Conservation (phyloP, 2,113 vertebrate species). For the Marcusenius ussheri region DNA sequence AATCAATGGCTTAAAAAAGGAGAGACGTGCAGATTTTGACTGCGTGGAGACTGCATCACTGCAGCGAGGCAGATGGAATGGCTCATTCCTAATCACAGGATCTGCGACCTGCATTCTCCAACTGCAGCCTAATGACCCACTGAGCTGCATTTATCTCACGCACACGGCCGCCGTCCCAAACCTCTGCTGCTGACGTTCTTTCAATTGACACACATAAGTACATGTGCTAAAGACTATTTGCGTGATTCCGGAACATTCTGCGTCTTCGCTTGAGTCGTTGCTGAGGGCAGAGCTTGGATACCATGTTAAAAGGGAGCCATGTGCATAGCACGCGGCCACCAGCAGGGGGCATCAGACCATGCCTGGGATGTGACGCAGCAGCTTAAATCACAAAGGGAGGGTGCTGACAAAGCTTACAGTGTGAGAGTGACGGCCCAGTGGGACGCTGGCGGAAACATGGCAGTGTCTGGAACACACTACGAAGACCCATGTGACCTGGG, state of each 20-base stretch:
- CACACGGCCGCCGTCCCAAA: not conserved
- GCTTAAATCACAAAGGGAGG: not conserved
- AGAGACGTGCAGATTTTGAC: not conserved
- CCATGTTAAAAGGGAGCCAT: not conserved
- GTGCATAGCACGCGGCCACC: not conserved
- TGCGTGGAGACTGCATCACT: not conserved
- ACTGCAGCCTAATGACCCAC: not conserved
- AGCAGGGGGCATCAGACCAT: not conserved
- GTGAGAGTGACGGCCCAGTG: not conserved
- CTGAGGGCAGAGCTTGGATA: not conserved
- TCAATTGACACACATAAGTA: not conserved
- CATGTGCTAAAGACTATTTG: not conserved
- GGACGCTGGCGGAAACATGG: not conserved
- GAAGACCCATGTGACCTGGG: not conserved
- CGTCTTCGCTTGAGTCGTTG: not conserved
- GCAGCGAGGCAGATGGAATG: not conserved
- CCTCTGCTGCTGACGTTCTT: not conserved
- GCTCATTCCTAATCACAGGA: not conserved
- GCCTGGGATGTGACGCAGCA: not conserved
- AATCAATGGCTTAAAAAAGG: not conserved
- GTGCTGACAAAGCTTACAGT: not conserved
- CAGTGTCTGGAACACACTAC: not conserved
- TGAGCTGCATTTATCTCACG: not conserved
- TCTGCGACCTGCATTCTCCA: not conserved
- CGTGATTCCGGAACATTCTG: not conserved